These are phyloP conservation scores for Hetaerina titia DNA, from an alignment of 2,888 invertebrate species.

Conservation along the genomic window DNA sequence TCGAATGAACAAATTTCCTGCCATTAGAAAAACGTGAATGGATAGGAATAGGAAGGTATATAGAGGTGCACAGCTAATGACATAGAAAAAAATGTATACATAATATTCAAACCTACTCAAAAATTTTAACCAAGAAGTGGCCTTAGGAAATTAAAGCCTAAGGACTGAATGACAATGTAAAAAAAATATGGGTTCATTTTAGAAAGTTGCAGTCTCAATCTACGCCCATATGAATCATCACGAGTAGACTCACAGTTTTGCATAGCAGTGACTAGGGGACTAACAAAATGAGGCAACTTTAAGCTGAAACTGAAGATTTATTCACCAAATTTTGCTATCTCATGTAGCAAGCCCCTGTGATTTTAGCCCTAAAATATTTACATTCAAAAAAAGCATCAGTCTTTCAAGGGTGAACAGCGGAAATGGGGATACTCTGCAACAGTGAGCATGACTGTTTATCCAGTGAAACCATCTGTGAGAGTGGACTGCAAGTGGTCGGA, in stretches of 20 bases:
- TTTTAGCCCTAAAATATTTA: background rate
- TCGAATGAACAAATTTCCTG: background rate
- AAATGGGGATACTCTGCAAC: constrained; percentile 43
- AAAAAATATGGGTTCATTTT: background rate
- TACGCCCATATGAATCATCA: background rate
- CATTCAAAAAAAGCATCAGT: background rate
- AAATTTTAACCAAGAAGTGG: background rate
- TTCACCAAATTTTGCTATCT: background rate
- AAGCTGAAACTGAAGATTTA: background rate
- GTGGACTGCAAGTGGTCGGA: constrained; percentile 18
- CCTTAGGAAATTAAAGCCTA: background rate
- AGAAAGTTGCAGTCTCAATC: background rate
- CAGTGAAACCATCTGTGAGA: constrained; percentile 36
- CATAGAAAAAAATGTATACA: constrained; percentile 49
- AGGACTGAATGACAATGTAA: background rate
- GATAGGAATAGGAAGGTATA: background rate
- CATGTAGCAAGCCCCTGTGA: background rate
- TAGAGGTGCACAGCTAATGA: background rate
- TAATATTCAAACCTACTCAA: background rate
- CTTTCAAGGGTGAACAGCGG: background rate
- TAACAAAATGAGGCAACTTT: background rate
- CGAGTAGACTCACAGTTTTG: background rate
- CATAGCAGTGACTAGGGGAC: background rate
- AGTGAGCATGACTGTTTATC: background rate
- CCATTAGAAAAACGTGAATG: background rate